Evolutionary conservation across 2,113 vertebrate genomes (phyloP), one percentile per base, ranked within the genome.

Genomic region (Opisthocomus hoazin): DNA sequence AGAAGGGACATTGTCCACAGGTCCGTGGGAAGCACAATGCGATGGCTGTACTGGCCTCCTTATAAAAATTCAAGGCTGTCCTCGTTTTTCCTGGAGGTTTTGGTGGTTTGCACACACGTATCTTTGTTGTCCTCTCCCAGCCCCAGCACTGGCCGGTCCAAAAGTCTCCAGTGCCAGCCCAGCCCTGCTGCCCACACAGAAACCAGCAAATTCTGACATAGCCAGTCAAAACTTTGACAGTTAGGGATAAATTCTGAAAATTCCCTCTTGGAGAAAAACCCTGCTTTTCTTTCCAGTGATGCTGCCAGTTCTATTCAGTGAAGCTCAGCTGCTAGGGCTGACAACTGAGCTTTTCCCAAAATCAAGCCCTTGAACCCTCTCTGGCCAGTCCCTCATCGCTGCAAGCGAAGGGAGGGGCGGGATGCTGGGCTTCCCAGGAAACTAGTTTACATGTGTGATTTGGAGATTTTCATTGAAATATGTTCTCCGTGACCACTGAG

Each of bases 1-100:
- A 97, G 95, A 94, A 94, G 93, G 89, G 88, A 94, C 78, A 90
- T 87, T 96, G 94, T 97, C 93, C 27, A 6, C 80, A 93, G 93
- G 90, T 89, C 81, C 3, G 87, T 83, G 91, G 94, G 92, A 86
- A 84, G 84, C 58, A 96, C 97, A 97, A 97, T 97, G 95, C 66
- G 5, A 12, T 3, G 64, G 82, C 94, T 97, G 91, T 97, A 69
- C 90, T 53, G 53, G 77, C 87, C 57, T 88, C 71, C 79, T 91
- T 96, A 80, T 92, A 75, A 96, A 97, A 96, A 95, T 95, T 87
- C 92, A 71, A 41, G 96, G 93, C 87, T 90, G 87, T 71, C 94
- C 92, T 85, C 83, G 12, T 84, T 66, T 88, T 88, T 81, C 46
- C 85, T 48, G 71, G 89, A 86, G 80, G 95, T 87, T 90, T 63